Evolutionary conservation across 2,797 vertebrate genomes (phyloP), one percentile per base, ranked within the genome.

Genomic region (Hoplostethus atlanticus): DNA sequence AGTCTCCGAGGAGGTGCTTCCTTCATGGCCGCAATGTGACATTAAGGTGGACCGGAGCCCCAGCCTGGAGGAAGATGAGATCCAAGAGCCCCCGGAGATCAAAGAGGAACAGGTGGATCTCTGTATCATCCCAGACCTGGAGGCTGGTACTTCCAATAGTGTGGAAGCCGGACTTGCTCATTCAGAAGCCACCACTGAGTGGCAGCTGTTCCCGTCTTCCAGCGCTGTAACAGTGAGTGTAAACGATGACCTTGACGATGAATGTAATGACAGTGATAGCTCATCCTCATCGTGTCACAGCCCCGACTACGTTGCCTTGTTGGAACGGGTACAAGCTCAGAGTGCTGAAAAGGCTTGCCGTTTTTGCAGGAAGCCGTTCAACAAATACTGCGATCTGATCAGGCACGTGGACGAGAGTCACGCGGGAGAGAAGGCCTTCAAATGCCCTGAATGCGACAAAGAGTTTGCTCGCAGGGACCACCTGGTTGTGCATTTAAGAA

Each of bases 391-490:
- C 2, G 67, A 81, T 6, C 79, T 86, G 42, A 56, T 71, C 9
- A 64, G 60, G 30, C 84, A 83, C 11, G 28, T 76, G 44, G 52
- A 71, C 0, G 44, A 55, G n/a, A 48, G 4, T 10, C 84, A 86
- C 48, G 6, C 0, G 6, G 66, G 62, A 8, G 40, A 48, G 4
- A 78, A 70, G 36, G 59, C 84, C 30, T 79, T 81, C 5, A 79
- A 76, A 44, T 86, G 84, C 44, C 9, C 50, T 0, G 36, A 76
- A 3, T 83, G 84, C 36, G 47, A 71, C 54, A 79, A 57, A 34
- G 52, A 44, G 38, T 83, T 86, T 6, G 38, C 57, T 0, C 64
- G 67, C 4, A 61, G 68, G 44, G 58, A 69, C 34, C 71, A 77
- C 1, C 56, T 84, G 54, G 40, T 12, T 0, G 17, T 71, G 16